Percentiles rank a stretch among this genome's conserved stretches.
Conservation (phyloP, 2,113 vertebrate species). For the Daubentonia madagascariensis region DNA sequence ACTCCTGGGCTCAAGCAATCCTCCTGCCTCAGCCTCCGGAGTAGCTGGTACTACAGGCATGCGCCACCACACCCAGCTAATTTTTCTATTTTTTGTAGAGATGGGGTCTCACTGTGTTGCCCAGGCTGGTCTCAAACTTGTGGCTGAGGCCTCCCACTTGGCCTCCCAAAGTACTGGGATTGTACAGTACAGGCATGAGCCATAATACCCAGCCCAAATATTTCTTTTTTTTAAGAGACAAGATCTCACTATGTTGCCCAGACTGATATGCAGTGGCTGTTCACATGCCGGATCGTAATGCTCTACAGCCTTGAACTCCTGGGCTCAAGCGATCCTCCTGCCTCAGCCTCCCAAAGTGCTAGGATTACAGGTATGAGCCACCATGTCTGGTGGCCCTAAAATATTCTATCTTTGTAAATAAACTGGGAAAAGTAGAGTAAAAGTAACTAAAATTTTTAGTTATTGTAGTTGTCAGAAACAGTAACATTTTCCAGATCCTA, state of each 20-base stretch:
- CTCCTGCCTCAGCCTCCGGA: not conserved
- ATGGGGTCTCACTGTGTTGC: too few relatives aligned
- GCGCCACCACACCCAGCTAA: too few relatives aligned
- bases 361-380: not conserved
- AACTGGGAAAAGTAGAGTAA: constrained; percentile 4
- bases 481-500: constrained; percentile 30
- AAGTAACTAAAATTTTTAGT: constrained; percentile 17
- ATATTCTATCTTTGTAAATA: constrained; percentile 42
- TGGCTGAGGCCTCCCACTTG: too few relatives aligned
- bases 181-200: too few relatives aligned
- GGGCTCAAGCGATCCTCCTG: not conserved
- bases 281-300: not conserved
- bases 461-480: constrained; percentile 30
- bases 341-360: not conserved
- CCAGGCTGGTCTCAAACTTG: too few relatives aligned
- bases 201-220: too few relatives aligned
- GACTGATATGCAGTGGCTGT: not conserved
- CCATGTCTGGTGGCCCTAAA: not conserved
- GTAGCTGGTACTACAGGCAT: not conserved
- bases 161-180: too few relatives aligned
- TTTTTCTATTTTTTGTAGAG: too few relatives aligned
- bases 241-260: not conserved
- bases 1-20: not conserved
- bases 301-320: not conserved
- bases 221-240: not conserved